A percentile compares a stretch with the other conserved stretches of the same genome.
These are phyloP conservation scores for Erebia palarica DNA, from an alignment of 2,888 invertebrate genomes.

Conservation along the genomic window DNA sequence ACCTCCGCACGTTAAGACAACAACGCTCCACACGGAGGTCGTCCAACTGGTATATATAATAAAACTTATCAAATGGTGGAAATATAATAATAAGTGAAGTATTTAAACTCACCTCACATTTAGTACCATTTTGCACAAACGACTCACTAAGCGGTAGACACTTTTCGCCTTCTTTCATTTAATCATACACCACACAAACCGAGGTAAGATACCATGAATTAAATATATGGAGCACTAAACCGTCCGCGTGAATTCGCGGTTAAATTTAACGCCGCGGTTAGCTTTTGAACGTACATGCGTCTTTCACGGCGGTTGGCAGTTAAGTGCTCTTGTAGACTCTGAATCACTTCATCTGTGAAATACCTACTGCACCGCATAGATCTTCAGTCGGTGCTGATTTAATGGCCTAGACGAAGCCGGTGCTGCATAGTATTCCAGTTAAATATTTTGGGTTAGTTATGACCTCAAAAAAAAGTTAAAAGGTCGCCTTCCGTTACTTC, in stretches of 20 bases:
- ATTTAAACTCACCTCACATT: conserved; percentile 69
- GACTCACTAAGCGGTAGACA: conserved; percentile 49
- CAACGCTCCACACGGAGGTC: too few relatives aligned
- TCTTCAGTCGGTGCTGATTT: conserved; percentile 48
- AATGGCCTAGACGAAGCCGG: conserved; percentile 36
- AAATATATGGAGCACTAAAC: conserved; percentile 29
- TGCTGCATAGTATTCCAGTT: background rate
- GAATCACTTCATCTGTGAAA: conserved; percentile 64
- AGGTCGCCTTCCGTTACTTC: background rate
- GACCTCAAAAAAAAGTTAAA: background rate
- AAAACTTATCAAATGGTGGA: too few relatives aligned
- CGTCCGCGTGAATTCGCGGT: conserved; percentile 26
- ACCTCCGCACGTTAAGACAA: too few relatives aligned
- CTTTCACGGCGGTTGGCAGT: conserved; percentile 54
- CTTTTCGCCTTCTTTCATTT: conserved; percentile 45
- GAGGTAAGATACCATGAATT: conserved; percentile 25
- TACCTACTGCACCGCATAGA: conserved; percentile 47
- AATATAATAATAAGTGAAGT: conserved; percentile 8
- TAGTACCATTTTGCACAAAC: conserved; percentile 69
- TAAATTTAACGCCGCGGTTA: conserved; percentile 37
- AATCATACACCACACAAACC: conserved; percentile 47
- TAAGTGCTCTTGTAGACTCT: conserved; percentile 65
- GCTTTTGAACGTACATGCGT: conserved; percentile 48
- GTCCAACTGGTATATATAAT: too few relatives aligned
- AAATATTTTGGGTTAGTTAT: background rate